These are phyloP conservation scores for Cataglyphis rosenhaueri DNA, from an alignment of 2,888 invertebrate genomes.

Conservation along the genomic window DNA sequence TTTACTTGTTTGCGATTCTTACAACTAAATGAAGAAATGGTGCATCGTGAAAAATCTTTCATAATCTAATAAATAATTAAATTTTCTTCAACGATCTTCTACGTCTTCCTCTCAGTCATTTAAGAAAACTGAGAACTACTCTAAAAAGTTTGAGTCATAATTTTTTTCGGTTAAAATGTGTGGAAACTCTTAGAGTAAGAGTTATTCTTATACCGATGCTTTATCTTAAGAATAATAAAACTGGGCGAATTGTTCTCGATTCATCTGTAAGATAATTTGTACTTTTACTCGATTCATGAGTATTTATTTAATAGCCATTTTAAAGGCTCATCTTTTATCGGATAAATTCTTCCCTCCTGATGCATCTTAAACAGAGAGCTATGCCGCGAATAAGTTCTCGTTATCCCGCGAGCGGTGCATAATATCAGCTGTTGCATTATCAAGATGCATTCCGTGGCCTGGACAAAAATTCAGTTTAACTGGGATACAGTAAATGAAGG, in stretches of 20 bases:
- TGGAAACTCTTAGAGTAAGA: conserved; percentile 4
- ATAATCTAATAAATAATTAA: background rate
- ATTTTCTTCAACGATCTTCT: conserved; percentile 17
- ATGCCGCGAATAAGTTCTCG: background rate
- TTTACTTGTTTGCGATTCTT: background rate
- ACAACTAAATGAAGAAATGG: background rate
- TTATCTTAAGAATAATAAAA: conserved; percentile 9
- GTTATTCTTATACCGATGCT: background rate
- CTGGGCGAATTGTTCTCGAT: background rate
- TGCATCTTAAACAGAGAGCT: background rate
- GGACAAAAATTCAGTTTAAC: conserved; percentile 44
- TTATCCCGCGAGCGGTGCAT: background rate
- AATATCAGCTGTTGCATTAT: conserved; percentile 41
- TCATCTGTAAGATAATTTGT: background rate
- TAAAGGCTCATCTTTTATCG: background rate
- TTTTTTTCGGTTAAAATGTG: conserved; percentile 28
- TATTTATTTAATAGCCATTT: conserved; percentile 23
- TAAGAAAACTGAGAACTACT: background rate
- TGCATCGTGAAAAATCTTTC: background rate
- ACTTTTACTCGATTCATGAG: background rate
- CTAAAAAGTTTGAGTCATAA: conserved; percentile 13
- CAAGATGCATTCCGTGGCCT: background rate
- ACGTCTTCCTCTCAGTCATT: conserved; percentile 7
- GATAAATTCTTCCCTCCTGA: background rate
- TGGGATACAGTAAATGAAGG: conserved; percentile 4